Evolutionary conservation across 2,113 vertebrate species (phyloP).

Genomic region (Lonchura striata): DNA sequence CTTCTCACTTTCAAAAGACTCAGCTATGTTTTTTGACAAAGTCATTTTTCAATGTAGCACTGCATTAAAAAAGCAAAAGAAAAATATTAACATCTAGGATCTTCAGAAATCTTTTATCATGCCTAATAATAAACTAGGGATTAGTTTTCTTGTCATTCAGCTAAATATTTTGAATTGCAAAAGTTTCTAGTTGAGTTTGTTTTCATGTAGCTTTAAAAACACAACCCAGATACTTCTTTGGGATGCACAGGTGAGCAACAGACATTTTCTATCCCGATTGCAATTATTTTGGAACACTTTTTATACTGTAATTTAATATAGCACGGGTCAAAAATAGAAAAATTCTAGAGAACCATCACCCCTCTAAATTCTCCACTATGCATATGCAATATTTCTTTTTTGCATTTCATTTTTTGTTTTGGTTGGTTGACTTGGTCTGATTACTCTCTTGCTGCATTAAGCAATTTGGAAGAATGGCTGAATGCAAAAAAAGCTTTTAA

Average conservation of each 20-base stretch:
- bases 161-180: slow-evolving; percentile 49
- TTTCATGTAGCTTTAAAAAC: slow-evolving; percentile 2
- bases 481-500: neutral
- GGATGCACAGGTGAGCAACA: neutral
- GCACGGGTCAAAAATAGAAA: neutral
- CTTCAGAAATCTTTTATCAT: slow-evolving; percentile 27
- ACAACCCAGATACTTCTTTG: neutral
- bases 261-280: slow-evolving; percentile 38
- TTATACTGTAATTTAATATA: neutral
- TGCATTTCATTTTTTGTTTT: neutral
- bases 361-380: neutral
- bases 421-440: neutral
- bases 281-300: slow-evolving; percentile 15
- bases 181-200: neutral
- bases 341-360: neutral
- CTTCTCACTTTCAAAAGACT: slow-evolving; percentile 17
- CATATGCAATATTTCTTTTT: neutral
- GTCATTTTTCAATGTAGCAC: slow-evolving; percentile 44
- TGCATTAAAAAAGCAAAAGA: slow-evolving; percentile 32
- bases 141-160: slow-evolving; percentile 36
- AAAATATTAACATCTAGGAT: slow-evolving; percentile 24
- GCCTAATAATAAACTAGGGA: slow-evolving; percentile 36
- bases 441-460: neutral
- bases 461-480: neutral
- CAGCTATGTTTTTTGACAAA: neutral